phyloP scores from a whole-genome alignment of 2,888 invertebrate genomes.

The Cheilosia pagana region DNA sequence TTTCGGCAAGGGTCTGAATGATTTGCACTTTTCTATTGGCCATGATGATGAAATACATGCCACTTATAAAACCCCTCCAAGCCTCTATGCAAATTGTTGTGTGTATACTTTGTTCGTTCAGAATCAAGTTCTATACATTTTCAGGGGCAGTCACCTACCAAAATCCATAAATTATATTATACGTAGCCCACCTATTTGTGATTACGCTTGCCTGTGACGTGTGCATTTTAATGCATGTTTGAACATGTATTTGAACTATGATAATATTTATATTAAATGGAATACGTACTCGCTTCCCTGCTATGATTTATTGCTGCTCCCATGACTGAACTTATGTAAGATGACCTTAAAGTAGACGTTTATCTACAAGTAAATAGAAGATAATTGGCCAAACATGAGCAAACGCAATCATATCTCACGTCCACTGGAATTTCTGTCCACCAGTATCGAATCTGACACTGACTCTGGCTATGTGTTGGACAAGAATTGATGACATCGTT shows the following conservation, averaged over 20 bases:
- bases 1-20: slow-evolving; percentile 29
- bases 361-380: slow-evolving; percentile 14
- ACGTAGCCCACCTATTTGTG: no score
- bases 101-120: slow-evolving; percentile 14
- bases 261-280: not conserved
- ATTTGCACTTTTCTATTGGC: slow-evolving; percentile 49
- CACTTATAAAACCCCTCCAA: not conserved
- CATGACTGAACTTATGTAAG: slow-evolving; percentile 52
- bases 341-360: not conserved
- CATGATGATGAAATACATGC: slow-evolving; percentile 58
- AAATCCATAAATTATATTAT: not conserved
- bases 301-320: slow-evolving; percentile 9
- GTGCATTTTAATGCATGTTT: not conserved
- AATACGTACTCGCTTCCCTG: no score
- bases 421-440: no score
- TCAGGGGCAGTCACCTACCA: slow-evolving; percentile 12
- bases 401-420: not conserved
- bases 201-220: not conserved
- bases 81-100: slow-evolving; percentile 2
- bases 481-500: no score
- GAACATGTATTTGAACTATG: not conserved
- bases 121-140: not conserved
- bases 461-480: no score
- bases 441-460: no score
- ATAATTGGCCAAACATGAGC: not conserved